Base-by-base conservation (phyloP, 1,140 invertebrate genomes). In the Scaptomyza montana region DNA sequence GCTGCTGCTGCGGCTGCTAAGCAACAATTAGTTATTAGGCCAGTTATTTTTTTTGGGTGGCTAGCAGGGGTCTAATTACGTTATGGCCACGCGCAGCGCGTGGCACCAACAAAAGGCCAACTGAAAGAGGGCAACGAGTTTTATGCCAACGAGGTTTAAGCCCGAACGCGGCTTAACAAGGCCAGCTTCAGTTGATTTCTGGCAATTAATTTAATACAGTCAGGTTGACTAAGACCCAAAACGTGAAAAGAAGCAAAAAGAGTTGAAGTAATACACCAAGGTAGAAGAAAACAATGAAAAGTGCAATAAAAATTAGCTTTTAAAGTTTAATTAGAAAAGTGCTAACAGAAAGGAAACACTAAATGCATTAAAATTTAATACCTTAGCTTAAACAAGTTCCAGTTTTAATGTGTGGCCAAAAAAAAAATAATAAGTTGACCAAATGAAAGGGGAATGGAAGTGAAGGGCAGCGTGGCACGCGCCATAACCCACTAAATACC, bases 311-410 rank as follows among this genome's bases (percentile, higher is more conserved):
- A 89, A 89, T 78, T 84, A 87, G 77, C 47, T 60, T 66, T 89
- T 87, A 79, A 76, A 86, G 87, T 87, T 87, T 84, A 87, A 87
- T 87, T 87, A 77, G 68, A 53, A 60, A 50, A 61, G 28, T 43
- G 47, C 12, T 51, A 68, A 69, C 25, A 9, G 1, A 36, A 36
- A 8, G 8, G 7, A 36, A 36, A 36, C 33, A 9, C 8, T 43
- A 41, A 67, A 36, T 49, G 78, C 74, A 87, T 81, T 87, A 78
- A 72, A 81, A 68, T 74, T 78, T 75, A 81, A 82, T 69, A 43
- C 64, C 41, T 70, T 65, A 41, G 71, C 67, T 71, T 78, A 74
- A 89, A 33, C 30, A 4, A 25, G 21, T 25, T 25, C 2, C 21
- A 25, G 3, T 25, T 25, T 25, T 25, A 25, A 25, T 76, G 63